Evolutionary conservation across 2,113 vertebrate genomes (phyloP).

Genomic region (Meles meles): DNA sequence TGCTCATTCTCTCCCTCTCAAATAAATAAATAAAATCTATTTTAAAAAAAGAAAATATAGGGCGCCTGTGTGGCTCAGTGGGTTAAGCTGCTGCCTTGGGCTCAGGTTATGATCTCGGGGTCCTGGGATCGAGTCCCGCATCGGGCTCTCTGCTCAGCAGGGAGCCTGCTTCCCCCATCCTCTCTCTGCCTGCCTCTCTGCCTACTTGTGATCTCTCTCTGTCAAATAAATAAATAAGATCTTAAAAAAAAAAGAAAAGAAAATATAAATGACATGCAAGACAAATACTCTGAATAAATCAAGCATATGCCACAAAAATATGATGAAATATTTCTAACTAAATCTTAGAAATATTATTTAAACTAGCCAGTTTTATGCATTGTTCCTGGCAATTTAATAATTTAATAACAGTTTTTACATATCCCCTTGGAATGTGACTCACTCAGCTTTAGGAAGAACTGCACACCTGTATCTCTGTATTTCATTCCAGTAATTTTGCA

Average conservation of each 20-base stretch:
- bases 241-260: background rate
- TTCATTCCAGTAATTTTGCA: background rate
- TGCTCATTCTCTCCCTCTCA: background rate
- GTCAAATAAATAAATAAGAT: background rate
- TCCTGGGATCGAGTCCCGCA: too few relatives aligned
- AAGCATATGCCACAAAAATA: background rate
- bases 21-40: background rate
- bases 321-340: background rate
- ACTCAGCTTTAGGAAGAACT: background rate
- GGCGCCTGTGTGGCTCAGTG: too few relatives aligned
- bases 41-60: background rate
- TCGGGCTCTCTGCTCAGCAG: too few relatives aligned
- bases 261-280: background rate
- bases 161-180: too few relatives aligned
- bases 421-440: background rate
- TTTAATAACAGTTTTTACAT: background rate
- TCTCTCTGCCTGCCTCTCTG: too few relatives aligned
- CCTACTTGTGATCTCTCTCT: too few relatives aligned
- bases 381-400: background rate
- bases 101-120: too few relatives aligned
- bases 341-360: background rate
- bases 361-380: background rate
- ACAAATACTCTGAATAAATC: background rate
- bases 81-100: too few relatives aligned
- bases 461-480: background rate